Evolutionary conservation across 2,113 vertebrate species (phyloP).

Genomic region (Oryctolagus cuniculus): DNA sequence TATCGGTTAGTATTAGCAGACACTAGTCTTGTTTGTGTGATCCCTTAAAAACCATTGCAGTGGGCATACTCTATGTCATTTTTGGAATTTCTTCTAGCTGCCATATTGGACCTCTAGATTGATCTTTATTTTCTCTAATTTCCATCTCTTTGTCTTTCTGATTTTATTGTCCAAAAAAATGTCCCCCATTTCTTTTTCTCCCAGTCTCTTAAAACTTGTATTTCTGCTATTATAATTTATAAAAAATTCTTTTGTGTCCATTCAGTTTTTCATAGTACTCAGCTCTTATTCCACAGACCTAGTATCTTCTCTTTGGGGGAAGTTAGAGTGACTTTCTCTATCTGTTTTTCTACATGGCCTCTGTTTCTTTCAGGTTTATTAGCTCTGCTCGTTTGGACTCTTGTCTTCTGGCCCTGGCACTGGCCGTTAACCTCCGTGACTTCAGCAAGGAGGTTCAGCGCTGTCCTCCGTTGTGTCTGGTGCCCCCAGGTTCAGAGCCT

Average conservation of each 20-base stretch:
- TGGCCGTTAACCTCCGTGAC: not conserved
- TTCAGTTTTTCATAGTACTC: not conserved
- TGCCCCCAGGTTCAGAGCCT: not conserved
- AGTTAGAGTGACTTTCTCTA: not conserved
- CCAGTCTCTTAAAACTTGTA: not conserved
- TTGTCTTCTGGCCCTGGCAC: not conserved
- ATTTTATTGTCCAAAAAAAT: not conserved
- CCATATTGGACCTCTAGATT: not conserved
- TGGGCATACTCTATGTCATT: not conserved
- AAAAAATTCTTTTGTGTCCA: not conserved
- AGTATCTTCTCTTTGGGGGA: constrained; percentile 21
- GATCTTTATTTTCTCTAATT: not conserved
- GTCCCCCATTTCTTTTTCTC: not conserved
- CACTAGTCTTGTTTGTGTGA: too few relatives aligned
- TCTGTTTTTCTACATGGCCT: not conserved
- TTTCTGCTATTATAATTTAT: not conserved
- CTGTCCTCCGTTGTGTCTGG: not conserved
- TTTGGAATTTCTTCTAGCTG: not conserved
- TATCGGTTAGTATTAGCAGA: too few relatives aligned
- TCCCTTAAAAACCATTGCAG: not conserved
- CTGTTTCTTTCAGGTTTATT: not conserved
- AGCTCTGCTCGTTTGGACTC: not conserved
- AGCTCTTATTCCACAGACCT: not conserved
- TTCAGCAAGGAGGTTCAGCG: not conserved
- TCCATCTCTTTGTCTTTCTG: not conserved